Evolutionary conservation across 2,797 vertebrate genomes (phyloP).

Genomic region (Sciaenops ocellatus): DNA sequence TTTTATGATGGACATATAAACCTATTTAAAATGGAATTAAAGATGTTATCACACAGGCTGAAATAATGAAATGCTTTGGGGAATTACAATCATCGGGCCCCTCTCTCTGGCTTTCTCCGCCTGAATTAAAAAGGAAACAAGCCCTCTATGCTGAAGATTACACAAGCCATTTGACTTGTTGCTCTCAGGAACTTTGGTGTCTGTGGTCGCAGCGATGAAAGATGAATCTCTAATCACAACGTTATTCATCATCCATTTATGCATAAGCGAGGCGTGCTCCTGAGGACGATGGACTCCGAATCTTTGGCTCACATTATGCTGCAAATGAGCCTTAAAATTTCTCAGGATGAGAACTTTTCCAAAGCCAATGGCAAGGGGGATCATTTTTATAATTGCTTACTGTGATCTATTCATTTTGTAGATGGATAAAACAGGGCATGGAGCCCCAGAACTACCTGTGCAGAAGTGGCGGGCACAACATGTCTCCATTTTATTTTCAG

Average conservation of each 20-base stretch:
- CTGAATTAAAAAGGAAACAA: slow-evolving; percentile 76
- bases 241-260: slow-evolving; percentile 47
- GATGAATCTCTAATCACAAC: slow-evolving; percentile 54
- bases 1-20: slow-evolving; percentile 86
- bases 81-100: slow-evolving; percentile 71
- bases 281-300: slow-evolving; percentile 26
- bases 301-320: slow-evolving; percentile 27
- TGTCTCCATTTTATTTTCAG: slow-evolving; percentile 54
- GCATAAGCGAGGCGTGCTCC: slow-evolving; percentile 36
- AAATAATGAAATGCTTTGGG: slow-evolving; percentile 83
- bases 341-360: slow-evolving; percentile 48
- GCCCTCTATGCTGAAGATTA: slow-evolving; percentile 65
- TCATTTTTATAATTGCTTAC: slow-evolving; percentile 66
- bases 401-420: slow-evolving; percentile 49
- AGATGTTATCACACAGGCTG: slow-evolving; percentile 81
- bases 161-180: slow-evolving; percentile 74
- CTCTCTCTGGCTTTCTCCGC: slow-evolving; percentile 50
- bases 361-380: slow-evolving; percentile 44
- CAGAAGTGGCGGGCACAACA: slow-evolving; percentile 34
- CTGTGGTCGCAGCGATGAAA: slow-evolving; percentile 29
- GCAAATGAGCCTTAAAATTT: slow-evolving; percentile 63
- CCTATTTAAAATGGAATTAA: slow-evolving; percentile 88
- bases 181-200: slow-evolving; percentile 65
- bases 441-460: slow-evolving; percentile 65
- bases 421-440: slow-evolving; percentile 61